A percentile compares a stretch with the other conserved stretches of the same genome.
Evolutionary conservation across 2,113 vertebrate species (phyloP).

Genomic region (Phalacrocorax aristotelis): DNA sequence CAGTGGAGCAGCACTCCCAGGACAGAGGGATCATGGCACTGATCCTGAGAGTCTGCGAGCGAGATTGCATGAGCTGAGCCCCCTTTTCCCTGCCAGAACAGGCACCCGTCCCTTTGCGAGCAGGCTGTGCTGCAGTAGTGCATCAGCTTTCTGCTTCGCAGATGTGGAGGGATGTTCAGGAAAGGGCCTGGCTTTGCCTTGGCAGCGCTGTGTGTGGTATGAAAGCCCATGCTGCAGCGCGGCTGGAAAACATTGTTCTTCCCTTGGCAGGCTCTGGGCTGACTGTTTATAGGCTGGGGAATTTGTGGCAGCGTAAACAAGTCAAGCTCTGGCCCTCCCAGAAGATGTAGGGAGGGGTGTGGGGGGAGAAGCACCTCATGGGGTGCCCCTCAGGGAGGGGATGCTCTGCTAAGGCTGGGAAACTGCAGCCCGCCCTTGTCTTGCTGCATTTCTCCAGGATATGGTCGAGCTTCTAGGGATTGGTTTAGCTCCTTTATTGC

Average conservation of each 20-base stretch:
- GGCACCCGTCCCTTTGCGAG: not conserved
- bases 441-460: not conserved
- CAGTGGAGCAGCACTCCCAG: not conserved
- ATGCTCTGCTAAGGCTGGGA: not conserved
- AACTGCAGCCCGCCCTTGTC: not conserved
- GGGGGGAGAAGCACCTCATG: not conserved
- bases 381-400: not conserved
- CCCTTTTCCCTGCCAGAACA: not conserved
- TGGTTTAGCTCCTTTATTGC: not conserved
- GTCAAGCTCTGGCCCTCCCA: not conserved
- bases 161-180: not conserved
- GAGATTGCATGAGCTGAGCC: not conserved
- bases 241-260: constrained; percentile 49
- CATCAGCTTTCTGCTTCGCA: not conserved
- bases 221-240: not conserved
- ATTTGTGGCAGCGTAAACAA: constrained; percentile 34
- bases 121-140: not conserved
- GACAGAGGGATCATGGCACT: not conserved
- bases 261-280: constrained; percentile 29
- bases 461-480: not conserved
- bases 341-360: not conserved
- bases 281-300: constrained; percentile 33
- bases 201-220: constrained; percentile 33
- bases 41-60: not conserved
- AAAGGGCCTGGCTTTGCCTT: not conserved